Percentiles rank a stretch among this genome's conserved stretches.
phyloP scores from a whole-genome alignment of 2,797 vertebrate species.

The Chaenodraco wilsoni region DNA sequence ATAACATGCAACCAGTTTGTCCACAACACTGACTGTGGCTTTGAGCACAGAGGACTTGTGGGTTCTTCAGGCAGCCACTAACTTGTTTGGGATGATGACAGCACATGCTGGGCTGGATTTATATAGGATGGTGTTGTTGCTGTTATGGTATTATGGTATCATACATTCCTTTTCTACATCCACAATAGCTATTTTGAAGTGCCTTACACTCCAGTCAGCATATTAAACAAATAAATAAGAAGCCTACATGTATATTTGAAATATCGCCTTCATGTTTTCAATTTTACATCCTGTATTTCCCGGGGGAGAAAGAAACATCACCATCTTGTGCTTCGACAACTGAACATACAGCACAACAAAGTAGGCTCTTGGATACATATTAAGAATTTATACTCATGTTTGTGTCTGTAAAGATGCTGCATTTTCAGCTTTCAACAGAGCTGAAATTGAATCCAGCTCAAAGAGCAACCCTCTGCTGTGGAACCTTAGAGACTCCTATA shows the following conservation, averaged over 20 bases:
- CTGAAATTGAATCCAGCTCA: slow-evolving; percentile 80
- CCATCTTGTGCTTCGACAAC: not conserved
- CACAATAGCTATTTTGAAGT: not conserved
- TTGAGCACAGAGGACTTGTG: slow-evolving; percentile 9
- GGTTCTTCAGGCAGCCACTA: slow-evolving; percentile 4
- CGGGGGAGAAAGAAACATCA: not conserved
- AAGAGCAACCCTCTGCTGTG: slow-evolving; percentile 74
- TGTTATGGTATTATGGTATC: not conserved
- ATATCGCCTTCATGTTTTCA: slow-evolving; percentile 9
- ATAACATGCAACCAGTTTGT: no score
- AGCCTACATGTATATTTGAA: not conserved
- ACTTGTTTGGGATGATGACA: slow-evolving; percentile 24
- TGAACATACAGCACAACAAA: slow-evolving; percentile 17
- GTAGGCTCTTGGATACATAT: slow-evolving; percentile 25
- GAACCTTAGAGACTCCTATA: slow-evolving; percentile 83
- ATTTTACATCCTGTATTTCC: slow-evolving; percentile 15
- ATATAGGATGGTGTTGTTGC: not conserved
- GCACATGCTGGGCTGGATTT: slow-evolving; percentile 13
- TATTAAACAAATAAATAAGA: slow-evolving; percentile 4
- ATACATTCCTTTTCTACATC: slow-evolving; percentile 10
- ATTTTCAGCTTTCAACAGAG: slow-evolving; percentile 73
- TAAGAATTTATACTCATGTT: slow-evolving; percentile 55
- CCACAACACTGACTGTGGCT: not conserved
- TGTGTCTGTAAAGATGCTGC: slow-evolving; percentile 64
- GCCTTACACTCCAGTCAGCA: slow-evolving; percentile 1